Evolutionary conservation across 2,113 vertebrate genomes (phyloP).

Genomic region (Syngnathus scovelli): DNA sequence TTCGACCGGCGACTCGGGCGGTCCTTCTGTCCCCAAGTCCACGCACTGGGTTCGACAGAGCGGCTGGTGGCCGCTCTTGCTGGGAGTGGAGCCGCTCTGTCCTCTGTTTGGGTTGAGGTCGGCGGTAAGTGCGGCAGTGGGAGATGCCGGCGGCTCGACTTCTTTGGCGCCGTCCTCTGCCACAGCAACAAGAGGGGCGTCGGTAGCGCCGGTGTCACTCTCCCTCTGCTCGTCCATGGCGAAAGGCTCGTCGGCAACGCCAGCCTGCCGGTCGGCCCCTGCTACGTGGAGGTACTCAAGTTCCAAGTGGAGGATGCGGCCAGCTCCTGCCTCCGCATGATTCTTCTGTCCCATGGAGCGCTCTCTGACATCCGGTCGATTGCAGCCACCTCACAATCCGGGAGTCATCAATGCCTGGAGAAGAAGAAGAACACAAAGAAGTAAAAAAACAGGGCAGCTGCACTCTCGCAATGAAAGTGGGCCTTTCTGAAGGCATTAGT

Average conservation of each 20-base stretch:
- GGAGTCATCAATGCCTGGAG: constrained; percentile 72
- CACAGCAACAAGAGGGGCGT: constrained; percentile 57
- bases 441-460: background rate
- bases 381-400: constrained; percentile 47
- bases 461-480: no score
- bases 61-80: constrained; percentile 75
- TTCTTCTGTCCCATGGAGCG: constrained; percentile 97
- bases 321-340: constrained; percentile 79
- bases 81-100: constrained; percentile 62
- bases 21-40: constrained; percentile 79
- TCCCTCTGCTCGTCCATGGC: constrained; percentile 79
- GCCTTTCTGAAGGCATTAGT: no score
- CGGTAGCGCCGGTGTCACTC: constrained; percentile 59
- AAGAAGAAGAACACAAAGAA: background rate
- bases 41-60: constrained; percentile 84
- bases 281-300: constrained; percentile 84
- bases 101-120: constrained; percentile 28
- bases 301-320: constrained; percentile 72
- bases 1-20: constrained; percentile 74
- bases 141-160: constrained; percentile 47
- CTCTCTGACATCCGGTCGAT: constrained; percentile 74
- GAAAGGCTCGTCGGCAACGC: constrained; percentile 74
- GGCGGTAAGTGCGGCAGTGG: background rate
- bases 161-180: constrained; percentile 80
- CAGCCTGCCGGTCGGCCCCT: constrained; percentile 78